These are phyloP conservation scores for Macrosoma leucophasiata DNA, from an alignment of 2,888 invertebrate species.

Conservation along the genomic window DNA sequence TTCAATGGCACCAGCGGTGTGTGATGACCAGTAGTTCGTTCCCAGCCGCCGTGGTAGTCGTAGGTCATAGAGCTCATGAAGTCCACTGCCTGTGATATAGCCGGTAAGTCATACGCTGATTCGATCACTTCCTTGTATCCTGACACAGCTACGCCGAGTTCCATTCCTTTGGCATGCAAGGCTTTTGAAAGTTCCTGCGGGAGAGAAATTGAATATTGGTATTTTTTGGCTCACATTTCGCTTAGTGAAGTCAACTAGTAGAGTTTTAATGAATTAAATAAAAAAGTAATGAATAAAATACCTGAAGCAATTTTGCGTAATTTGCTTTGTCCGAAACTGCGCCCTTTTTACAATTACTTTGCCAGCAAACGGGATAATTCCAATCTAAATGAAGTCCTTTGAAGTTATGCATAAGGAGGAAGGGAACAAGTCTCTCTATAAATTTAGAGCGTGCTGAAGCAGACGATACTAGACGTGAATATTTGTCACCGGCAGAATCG, in stretches of 20 bases:
- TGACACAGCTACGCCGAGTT: conserved; percentile 88
- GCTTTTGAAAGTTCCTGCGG: conserved; percentile 78
- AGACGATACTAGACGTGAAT: conserved; percentile 85
- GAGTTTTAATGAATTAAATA: no score
- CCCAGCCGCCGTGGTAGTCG: conserved; percentile 95
- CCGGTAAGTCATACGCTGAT: conserved; percentile 86
- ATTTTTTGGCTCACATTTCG: neutral
- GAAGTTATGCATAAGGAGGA: conserved; percentile 85
- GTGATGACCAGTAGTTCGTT: conserved; percentile 85
- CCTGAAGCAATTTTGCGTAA: conserved; percentile 84
- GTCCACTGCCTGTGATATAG: conserved; percentile 81
- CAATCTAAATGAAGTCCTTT: conserved; percentile 93
- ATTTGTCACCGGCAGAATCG: conserved; percentile 91
- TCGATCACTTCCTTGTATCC: conserved; percentile 94
- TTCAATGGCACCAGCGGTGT: conserved; percentile 82
- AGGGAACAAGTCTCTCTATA: conserved; percentile 80
- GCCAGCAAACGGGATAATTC: conserved; percentile 97
- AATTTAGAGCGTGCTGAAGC: conserved; percentile 81
- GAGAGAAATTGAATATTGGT: conserved; percentile 13
- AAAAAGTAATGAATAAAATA: no score
- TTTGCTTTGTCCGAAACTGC: conserved; percentile 85
- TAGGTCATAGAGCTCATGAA: conserved; percentile 92
- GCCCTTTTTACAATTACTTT: conserved; percentile 90
- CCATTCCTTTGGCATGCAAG: conserved; percentile 80
- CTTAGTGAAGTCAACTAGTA: neutral